Base-by-base conservation (phyloP, 2,113 vertebrate species). In the Lanius ludovicianus region DNA sequence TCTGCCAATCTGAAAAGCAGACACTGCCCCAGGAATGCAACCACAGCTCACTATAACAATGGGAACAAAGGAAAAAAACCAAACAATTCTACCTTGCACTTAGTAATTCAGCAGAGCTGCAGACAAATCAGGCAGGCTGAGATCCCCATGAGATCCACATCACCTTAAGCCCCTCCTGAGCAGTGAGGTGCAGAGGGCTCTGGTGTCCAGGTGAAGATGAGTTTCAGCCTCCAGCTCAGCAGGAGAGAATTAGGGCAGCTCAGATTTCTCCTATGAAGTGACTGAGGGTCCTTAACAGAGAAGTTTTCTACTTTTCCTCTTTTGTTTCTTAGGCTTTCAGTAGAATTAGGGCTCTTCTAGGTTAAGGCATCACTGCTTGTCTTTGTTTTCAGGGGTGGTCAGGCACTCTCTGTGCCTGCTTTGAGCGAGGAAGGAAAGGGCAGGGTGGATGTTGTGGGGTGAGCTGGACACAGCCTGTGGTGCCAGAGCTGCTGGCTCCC, bases 1-100 rank as follows among this genome's bases (percentile, higher is more conserved):
- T 41, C 67, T 62, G 62, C 75, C 93, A 91, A 83, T 82, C 91
- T 80, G 91, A 82, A 91, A 93, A 95, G 62, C 87, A 94, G 87
- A n/a, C 84, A 52, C 59, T 77, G 80, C 79, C 77, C 71, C 33
- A 53, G 90, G 92, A 96, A 93, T 52, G 47, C 20, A 55, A 52
- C 88, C 6, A 10, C 71, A 70, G 75, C 83, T 93, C 2, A 3
- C 49, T 88, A 37, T 60, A 94, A 96, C 92, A 84, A 74, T 37
- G 15, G 39, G 46, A 35, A 71, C 65, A 59, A 59, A 79, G 35
- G 5, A 21, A 39, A 39, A 68, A 68, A 24, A 6, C 33, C 44
- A 52, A 57, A 46, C 13, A 59, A 31, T 57, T 63, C 53, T 11
- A 7, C 53, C 64, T 60, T 55, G 30, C 35, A 49, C 68, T 87